Base-by-base conservation (phyloP, 1,140 invertebrate genomes). In the Panagrolaimus sp. region DNA sequence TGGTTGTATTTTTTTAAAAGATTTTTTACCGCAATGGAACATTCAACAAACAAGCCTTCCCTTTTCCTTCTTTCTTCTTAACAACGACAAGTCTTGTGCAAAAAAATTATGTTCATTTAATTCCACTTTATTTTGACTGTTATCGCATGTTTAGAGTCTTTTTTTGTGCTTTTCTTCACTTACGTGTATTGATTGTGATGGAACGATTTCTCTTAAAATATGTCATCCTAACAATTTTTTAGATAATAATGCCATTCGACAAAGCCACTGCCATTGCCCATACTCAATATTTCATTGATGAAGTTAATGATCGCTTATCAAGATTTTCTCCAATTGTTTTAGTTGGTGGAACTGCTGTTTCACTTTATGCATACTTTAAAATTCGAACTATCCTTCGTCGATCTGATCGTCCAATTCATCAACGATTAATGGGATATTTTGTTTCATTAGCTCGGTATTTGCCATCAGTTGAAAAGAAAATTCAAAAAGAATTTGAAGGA, bases 401-500 rank as follows among this genome's bases (percentile, higher is more conserved):
- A 25, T 25, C 20, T 57, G 51, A 57, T 27, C 51, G 51, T 20
- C 51, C 51, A n/a, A 11, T 57, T 8, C 51, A 57, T n/a, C 27
- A 20, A 20, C 20, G 51, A 57, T 20, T 45, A 84, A 84, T n/a
- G 67, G 90, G 90, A 85, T 84, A 72, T 90, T 0, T 78, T 84
- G 11, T 57, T 27, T 57, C 51, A 11, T 16, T 20, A 11, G 51
- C 51, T 3, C 83, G 89, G 72, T 87, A 87, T 65, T 84, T 94
- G 65, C 92, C 92, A 0, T 82, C 86, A 8, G 87, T 96, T 1
- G 85, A 86, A 44, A 83, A 87, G 0, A 89, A 88, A 82, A 89
- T 96, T 66, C 87, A 90, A 5, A 82, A 85, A 11, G 90, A 93
- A 85, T 85, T 92, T 79, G 73, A 80, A 1, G 88, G 88, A 76